Base-by-base conservation (phyloP, 2,797 vertebrate species). In the Numenius phaeopus region DNA sequence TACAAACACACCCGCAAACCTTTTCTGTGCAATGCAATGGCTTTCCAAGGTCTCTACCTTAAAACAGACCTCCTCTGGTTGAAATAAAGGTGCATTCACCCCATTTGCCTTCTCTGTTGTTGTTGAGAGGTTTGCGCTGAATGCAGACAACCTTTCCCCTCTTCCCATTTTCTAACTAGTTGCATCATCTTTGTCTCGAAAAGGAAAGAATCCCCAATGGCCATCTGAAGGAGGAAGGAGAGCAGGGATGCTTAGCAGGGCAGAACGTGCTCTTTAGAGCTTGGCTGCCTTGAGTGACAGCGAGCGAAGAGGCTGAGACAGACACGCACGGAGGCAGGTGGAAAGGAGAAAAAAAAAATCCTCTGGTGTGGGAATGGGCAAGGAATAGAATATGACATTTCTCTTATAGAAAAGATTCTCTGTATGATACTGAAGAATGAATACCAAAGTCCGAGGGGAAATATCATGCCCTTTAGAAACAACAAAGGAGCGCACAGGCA, bases 401-500 rank as follows among this genome's bases (percentile, higher is more conserved):
- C 87, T 94, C 82, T 92, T 82, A 86, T 11, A 96, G 94, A 73
- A 89, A 71, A 96, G 94, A 91, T 94, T 85, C 92, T 87, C 87
- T 6, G 39, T 94, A 71, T 73, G 85, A 94, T 96, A 92, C 65
- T 50, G 84, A 83, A 73, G 84, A 91, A 78, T 49, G 96, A 96
- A 94, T 89, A 92, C 61, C 90, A 82, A 94, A 94, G 87, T 96
- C 96, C 29, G 0, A 92, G 72, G 95, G 95, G 96, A 97, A 96
- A 97, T 96, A 96, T 76, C 94, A 90, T 96, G 97, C 96, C 95
- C 95, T 97, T 97, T 96, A 87, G 82, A 94, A 94, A 94, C 89
- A 96, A 95, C 92, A 96, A 92, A 95, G 94, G 72, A 86, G 61
- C 0, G 50, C 52, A 59, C 22, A 91, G 94, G 79, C 94, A 96